Base-by-base conservation (phyloP, 2,888 invertebrate species). In the Protula sp. region DNA sequence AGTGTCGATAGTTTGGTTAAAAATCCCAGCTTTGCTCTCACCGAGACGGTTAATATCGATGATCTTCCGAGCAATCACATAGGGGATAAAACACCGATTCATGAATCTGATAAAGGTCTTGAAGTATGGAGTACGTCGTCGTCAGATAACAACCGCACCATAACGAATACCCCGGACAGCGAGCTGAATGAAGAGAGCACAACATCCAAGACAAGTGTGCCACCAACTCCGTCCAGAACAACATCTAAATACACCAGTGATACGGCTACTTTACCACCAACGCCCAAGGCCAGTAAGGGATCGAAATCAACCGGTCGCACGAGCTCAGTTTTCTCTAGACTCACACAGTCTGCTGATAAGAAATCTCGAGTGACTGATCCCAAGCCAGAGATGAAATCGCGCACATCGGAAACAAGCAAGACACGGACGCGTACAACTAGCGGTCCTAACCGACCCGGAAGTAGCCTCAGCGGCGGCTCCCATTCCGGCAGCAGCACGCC, bases 1-100 rank as follows among this genome's bases (percentile, higher is more conserved):
- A 67, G 67, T 55, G 58, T 67, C 53, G 67, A 67, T 48, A 67
- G 67, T 50, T 53, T 67, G 5, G 61, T 67, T 14, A 59, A 52
- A 22, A 55, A 47, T 2, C n/a, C n/a, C n/a, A 63, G 64, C 28
- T 30, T 64, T 9, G 51, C 58, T 2, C 31, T 38, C 29, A 54
- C 28, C 29, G 63, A 61, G 14, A 38, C 57, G 3, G 58, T 50
- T 26, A 55, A 61, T 56, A 57, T 50, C 3, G 61, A 58, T 3
- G 61, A 63, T 19, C n/a, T n/a, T n/a, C 29, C 30, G 24, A 24
- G 9, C 2, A 29, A 51, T 19, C 14, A 26, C 5, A n/a, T 1
- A 22, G 45, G 3, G 22, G 45, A 53, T 22, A 53, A 29, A 29
- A 53, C 53, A 28, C 53, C 53, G 5, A 53, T 29, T 28, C 5